Evolutionary conservation across 2,797 vertebrate genomes (phyloP), one percentile per base, ranked within the genome.

Genomic region (Cynopterus sphinx): DNA sequence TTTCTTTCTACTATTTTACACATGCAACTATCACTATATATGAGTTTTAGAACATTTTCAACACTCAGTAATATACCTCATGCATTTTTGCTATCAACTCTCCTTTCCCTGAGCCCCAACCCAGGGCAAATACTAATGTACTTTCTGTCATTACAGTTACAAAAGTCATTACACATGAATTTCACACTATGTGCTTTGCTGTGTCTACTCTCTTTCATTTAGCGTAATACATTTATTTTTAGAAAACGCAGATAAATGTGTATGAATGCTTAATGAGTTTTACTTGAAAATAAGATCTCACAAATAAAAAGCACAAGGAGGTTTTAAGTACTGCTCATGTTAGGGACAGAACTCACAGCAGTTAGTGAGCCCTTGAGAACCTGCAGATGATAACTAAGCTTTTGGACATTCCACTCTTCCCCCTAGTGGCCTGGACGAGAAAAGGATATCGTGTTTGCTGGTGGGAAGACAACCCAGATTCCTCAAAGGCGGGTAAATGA

Each of bases 401-500:
- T 93, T 96, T 59, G 79, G 31, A 81, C 21, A 71, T 86, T 53
- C 85, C n/a, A 70, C 79, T 79, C 91, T 91, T 65, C 97, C 97
- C 96, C 51, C 97, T 97, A 94, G 96, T 96, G 97, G 96, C 59
- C 85, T 82, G 41, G 28, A 92, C 11, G n/a, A 31, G 39, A 87
- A 93, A 67, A 75, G 22, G n/a, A 1, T 61, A 12, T 15, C 63
- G 5, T 53, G 46, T 53, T 65, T 55, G 46, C 77, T 71, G 33
- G 67, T 73, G 4, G 0, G 31, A 85, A 63, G 9, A 22, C 19
- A 79, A 51, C 26, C 3, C 68, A 51, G 59, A 81, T 31, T 73
- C 53, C 65, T 73, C 39, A 68, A 70, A 31, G 15, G 22, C 51
- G 87, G 5, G 16, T 39, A 65, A 78, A 33, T 6, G 12, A 87